phyloP scores from a whole-genome alignment of 2,888 invertebrate genomes.

The Melangyna quadrimaculata region DNA sequence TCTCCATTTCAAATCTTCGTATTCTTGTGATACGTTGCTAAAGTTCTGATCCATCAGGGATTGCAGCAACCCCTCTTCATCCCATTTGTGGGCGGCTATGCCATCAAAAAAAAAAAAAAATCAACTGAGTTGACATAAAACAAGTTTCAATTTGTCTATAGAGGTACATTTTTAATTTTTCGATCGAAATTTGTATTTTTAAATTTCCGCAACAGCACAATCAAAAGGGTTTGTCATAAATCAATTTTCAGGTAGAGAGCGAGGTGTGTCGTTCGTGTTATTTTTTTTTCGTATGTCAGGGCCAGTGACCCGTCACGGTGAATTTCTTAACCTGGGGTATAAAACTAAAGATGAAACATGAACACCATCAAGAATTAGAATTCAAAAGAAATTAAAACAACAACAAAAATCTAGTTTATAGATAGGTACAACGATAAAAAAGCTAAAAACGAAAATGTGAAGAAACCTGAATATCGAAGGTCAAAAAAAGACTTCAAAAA shows the following conservation, averaged over 20 bases:
- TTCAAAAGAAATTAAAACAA: neutral
- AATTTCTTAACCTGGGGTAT: slow-evolving; percentile 19
- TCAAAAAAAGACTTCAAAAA: slow-evolving; percentile 48
- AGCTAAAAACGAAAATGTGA: neutral
- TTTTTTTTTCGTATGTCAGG: slow-evolving; percentile 74
- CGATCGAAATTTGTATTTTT: slow-evolving; percentile 23
- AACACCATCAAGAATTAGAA: slow-evolving; percentile 19
- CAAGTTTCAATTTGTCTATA: slow-evolving; percentile 53
- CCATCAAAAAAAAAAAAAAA: neutral
- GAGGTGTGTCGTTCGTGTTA: slow-evolving; percentile 80
- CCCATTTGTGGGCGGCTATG: neutral
- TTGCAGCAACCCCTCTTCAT: neutral
- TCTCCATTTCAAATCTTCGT: neutral
- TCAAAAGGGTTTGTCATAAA: slow-evolving; percentile 49
- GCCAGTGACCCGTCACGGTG: slow-evolving; percentile 47
- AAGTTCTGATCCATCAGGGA: too few relatives aligned
- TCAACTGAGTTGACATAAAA: slow-evolving; percentile 35
- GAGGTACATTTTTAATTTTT: slow-evolving; percentile 1
- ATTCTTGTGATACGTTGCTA: neutral
- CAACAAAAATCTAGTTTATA: neutral
- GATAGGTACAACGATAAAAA: neutral
- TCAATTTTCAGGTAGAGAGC: slow-evolving; percentile 55
- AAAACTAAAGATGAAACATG: slow-evolving; percentile 36
- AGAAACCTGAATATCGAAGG: slow-evolving; percentile 67
- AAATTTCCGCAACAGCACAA: slow-evolving; percentile 39